Conservation (phyloP, 2,113 vertebrate genomes). For the Oreochromis aureus region DNA sequence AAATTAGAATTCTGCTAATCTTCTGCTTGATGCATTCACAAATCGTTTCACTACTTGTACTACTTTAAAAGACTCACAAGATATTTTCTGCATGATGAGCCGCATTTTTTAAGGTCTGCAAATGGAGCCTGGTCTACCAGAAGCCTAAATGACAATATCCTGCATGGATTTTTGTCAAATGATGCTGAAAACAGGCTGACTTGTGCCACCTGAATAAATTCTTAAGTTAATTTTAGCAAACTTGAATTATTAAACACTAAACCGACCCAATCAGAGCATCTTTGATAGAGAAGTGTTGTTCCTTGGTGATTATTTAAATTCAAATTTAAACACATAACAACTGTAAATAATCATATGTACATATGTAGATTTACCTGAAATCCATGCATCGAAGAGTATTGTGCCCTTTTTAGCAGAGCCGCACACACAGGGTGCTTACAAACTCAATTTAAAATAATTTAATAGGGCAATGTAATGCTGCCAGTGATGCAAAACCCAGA, state of each 20-base stretch:
- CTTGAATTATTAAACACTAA: neutral
- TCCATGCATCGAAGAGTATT: neutral
- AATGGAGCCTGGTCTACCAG: neutral
- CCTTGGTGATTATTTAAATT: neutral
- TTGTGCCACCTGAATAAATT: neutral
- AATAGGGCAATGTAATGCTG: neutral
- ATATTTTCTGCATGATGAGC: neutral
- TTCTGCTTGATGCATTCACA: neutral
- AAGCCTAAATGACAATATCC: neutral
- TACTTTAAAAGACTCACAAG: neutral
- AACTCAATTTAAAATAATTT: neutral
- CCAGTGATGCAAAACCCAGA: neutral
- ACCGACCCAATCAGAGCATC: neutral
- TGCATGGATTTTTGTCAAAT: neutral
- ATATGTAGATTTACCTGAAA: neutral
- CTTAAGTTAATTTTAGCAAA: neutral
- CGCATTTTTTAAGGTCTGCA: neutral
- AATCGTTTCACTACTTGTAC: neutral
- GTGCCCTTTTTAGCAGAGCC: neutral
- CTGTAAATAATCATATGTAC: neutral
- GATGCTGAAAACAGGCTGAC: neutral
- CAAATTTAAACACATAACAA: neutral
- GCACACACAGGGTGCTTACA: neutral
- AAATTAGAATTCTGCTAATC: neutral
- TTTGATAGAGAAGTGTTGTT: neutral